A percentile compares a stretch with the other conserved stretches of the same genome.
phyloP scores from a whole-genome alignment of 2,888 invertebrate genomes.

The Lepeophtheirus nordmannii region DNA sequence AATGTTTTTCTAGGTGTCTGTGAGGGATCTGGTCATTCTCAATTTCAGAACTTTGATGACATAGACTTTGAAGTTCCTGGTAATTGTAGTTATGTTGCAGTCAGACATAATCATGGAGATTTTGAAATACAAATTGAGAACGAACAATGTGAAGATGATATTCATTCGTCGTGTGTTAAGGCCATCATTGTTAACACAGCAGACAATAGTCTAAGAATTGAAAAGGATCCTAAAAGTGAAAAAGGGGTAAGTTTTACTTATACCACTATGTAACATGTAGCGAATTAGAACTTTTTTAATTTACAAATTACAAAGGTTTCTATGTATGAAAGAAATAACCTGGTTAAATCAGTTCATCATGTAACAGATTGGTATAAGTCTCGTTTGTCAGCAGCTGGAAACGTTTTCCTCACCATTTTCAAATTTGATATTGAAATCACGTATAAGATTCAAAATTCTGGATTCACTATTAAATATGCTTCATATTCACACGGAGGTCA shows the following conservation, averaged over 20 bases:
- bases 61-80: not conserved
- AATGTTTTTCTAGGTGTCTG: not conserved
- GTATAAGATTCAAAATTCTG: not conserved
- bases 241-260: not conserved
- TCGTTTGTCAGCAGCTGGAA: not conserved
- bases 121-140: constrained; percentile 6
- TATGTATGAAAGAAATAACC: not conserved
- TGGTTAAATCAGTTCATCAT: not conserved
- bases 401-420: not conserved
- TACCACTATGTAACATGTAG: no score
- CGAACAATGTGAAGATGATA: not conserved
- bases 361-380: not conserved
- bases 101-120: not conserved
- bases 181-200: not conserved
- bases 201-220: not conserved
- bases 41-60: constrained; percentile 5
- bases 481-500: not conserved
- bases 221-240: not conserved
- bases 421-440: not conserved
- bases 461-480: not conserved
- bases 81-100: constrained; percentile 9
- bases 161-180: not conserved
- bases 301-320: no score
- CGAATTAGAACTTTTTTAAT: no score
- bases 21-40: not conserved